These are phyloP conservation scores for Phycodurus eques DNA, from an alignment of 2,113 vertebrate genomes.

Conservation along the genomic window DNA sequence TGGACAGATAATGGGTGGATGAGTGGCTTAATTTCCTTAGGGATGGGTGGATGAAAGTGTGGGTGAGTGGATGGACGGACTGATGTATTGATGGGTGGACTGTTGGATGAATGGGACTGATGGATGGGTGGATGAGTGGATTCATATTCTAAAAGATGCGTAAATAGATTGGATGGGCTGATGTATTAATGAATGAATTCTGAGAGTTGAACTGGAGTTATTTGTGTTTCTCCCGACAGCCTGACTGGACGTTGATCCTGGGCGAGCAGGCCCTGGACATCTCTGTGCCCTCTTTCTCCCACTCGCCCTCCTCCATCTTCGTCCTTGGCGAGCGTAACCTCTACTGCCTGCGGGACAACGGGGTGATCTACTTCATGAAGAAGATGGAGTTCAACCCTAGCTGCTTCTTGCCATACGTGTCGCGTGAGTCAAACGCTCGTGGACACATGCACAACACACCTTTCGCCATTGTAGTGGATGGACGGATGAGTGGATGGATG, in stretches of 20 bases:
- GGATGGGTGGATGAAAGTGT: too few species aligned
- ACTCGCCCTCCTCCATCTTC: constrained; percentile 80
- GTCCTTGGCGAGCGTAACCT: constrained; percentile 93
- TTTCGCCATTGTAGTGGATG: too few species aligned
- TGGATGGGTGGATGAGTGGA: too few species aligned
- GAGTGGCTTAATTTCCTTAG: too few species aligned
- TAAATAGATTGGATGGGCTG: too few species aligned
- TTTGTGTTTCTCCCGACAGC: constrained; percentile 66
- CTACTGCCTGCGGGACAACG: constrained; percentile 92
- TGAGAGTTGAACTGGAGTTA: not conserved
- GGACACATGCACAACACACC: too few species aligned
- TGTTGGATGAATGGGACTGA: too few species aligned
- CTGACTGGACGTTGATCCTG: constrained; percentile 90
- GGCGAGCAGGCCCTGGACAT: constrained; percentile 92
- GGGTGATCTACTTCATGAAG: constrained; percentile 96
- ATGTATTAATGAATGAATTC: too few species aligned
- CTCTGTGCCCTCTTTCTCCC: constrained; percentile 78
- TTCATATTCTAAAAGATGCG: not conserved
- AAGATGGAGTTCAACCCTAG: constrained; percentile 93
- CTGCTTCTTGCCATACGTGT: constrained; percentile 91
- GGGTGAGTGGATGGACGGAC: too few species aligned
- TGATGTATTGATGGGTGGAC: too few species aligned
- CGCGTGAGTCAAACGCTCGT: constrained; percentile 63
- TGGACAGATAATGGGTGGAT: too few species aligned
- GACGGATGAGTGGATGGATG: not conserved